A percentile compares a stretch with the other conserved stretches of the same genome.
These are phyloP conservation scores for Mirza zaza DNA, from an alignment of 2,113 vertebrate genomes.

Conservation along the genomic window DNA sequence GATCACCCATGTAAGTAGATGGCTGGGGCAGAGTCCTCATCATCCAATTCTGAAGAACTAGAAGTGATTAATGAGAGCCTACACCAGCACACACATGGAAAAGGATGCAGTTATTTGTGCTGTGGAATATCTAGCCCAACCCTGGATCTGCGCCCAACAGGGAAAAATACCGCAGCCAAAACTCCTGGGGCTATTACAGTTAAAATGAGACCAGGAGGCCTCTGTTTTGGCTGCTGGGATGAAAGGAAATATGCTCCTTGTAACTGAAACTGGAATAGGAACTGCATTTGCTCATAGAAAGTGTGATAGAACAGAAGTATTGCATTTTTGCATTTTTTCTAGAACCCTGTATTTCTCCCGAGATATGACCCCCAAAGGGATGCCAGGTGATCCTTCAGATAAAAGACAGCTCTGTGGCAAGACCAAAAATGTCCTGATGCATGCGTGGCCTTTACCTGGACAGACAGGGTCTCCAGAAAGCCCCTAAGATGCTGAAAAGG, in stretches of 20 bases:
- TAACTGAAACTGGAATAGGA: background rate
- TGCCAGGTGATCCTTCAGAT: background rate
- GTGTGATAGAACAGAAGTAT: background rate
- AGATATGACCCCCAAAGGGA: background rate
- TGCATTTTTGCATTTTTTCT: background rate
- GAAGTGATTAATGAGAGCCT: background rate
- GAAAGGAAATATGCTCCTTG: constrained; percentile 11
- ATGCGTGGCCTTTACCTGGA: background rate
- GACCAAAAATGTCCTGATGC: background rate
- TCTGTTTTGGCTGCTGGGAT: constrained; percentile 30
- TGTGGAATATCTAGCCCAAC: background rate
- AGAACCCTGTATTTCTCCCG: background rate
- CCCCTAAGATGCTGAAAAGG: background rate
- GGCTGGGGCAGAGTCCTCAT: background rate
- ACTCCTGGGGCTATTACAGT: background rate
- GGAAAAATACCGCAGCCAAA: background rate
- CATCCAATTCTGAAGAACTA: background rate
- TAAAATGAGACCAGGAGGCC: constrained; percentile 1
- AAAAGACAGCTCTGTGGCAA: background rate
- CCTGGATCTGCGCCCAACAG: background rate
- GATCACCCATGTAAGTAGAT: background rate
- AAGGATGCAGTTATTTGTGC: background rate
- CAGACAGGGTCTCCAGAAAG: background rate
- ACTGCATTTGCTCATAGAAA: constrained; percentile 1
- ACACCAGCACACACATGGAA: accelerated